Evolutionary conservation across 2,888 invertebrate genomes (phyloP).

Genomic region (Pheosia gnoma): DNA sequence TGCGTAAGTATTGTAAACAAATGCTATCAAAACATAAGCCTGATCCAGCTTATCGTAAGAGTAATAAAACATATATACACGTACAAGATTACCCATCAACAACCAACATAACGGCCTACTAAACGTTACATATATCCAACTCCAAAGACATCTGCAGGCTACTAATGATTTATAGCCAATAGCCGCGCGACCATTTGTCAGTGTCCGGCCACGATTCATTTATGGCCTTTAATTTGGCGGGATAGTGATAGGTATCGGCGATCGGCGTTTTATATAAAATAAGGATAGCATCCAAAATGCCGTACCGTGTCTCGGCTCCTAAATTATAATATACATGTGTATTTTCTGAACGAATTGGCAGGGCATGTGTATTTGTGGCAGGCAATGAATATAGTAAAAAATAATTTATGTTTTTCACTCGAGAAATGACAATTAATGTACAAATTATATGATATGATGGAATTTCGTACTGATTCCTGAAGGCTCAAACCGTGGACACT

Average conservation of each 20-base stretch:
- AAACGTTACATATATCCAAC: background rate
- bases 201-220: background rate
- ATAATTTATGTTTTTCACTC: too few species aligned
- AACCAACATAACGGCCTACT: background rate
- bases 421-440: too few species aligned
- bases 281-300: background rate
- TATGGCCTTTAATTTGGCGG: background rate
- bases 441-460: too few species aligned
- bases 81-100: background rate
- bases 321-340: too few species aligned
- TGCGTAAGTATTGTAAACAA: too few species aligned
- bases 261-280: background rate
- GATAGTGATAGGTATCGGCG: background rate
- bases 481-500: too few species aligned
- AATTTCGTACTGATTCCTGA: too few species aligned
- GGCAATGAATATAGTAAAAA: too few species aligned
- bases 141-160: background rate
- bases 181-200: constrained; percentile 1
- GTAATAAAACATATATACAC: background rate
- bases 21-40: too few species aligned
- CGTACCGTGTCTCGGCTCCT: too few species aligned
- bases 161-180: background rate
- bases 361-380: too few species aligned
- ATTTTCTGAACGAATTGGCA: too few species aligned
- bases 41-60: background rate